These are phyloP conservation scores for Onychomys torridus DNA, from an alignment of 2,797 vertebrate species.

Conservation along the genomic window DNA sequence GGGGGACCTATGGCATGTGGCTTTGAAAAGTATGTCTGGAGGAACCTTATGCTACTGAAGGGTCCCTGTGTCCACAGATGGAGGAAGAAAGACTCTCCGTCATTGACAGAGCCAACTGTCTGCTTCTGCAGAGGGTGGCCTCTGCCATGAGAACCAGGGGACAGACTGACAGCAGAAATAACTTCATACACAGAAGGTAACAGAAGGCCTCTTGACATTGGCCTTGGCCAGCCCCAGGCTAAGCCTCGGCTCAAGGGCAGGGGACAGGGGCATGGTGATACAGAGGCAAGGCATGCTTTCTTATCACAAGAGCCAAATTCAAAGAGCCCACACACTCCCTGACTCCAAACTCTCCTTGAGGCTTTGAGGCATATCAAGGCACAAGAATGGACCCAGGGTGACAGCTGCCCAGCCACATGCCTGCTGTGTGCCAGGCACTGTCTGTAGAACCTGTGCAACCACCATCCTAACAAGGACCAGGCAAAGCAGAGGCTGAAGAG, in stretches of 20 bases:
- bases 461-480: accelerated
- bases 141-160: slow-evolving; percentile 87
- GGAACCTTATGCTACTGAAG: no score
- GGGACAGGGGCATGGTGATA: no score
- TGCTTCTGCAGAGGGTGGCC: slow-evolving; percentile 89
- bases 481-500: no score
- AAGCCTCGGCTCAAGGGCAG: no score
- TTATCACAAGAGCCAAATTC: not conserved
- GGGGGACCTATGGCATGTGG: not conserved
- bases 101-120: slow-evolving; percentile 89
- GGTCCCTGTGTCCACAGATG: slow-evolving; percentile 81
- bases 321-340: not conserved
- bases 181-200: slow-evolving; percentile 87
- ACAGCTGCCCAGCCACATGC: accelerated
- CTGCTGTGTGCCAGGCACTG: not conserved
- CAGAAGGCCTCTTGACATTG: not conserved
- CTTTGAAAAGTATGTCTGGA: not conserved
- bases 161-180: slow-evolving; percentile 85
- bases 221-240: not conserved
- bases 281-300: not conserved
- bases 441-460: accelerated
- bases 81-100: slow-evolving; percentile 85
- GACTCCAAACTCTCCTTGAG: not conserved
- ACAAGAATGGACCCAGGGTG: not conserved
- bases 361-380: no score